Conservation (phyloP, 64 coral and sea anemone species). For the Acropora tenuis region DNA sequence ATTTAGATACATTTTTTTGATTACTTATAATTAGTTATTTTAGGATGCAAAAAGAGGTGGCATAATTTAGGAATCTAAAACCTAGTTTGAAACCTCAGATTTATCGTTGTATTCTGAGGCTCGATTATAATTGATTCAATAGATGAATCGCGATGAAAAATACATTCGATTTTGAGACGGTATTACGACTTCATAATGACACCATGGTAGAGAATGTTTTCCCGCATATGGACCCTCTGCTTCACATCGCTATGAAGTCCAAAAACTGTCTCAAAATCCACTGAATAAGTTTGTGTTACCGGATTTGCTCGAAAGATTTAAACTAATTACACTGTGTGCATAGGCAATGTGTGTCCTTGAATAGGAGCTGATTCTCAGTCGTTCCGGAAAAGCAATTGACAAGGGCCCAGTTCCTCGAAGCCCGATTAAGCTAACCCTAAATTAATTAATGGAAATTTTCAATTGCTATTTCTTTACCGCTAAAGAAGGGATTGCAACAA, state of each 20-base stretch:
- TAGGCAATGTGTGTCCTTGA: conserved; percentile 32
- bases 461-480: too few relatives aligned
- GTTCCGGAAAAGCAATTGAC: conserved; percentile 32
- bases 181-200: conserved; percentile 32
- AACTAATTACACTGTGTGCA: conserved; percentile 3
- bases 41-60: conserved; percentile 27
- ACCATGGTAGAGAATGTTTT: conserved; percentile 37
- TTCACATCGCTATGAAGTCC: conserved; percentile 2
- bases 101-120: conserved; percentile 31
- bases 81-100: conserved; percentile 24
- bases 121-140: neutral
- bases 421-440: too few relatives aligned
- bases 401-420: too few relatives aligned
- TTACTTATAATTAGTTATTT: conserved; percentile 36
- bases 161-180: conserved; percentile 22
- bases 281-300: neutral
- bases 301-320: neutral
- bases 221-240: conserved; percentile 2
- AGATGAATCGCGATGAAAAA: neutral
- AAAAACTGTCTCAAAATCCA: neutral
- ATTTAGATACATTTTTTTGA: conserved; percentile 24
- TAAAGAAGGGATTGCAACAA: too few relatives aligned
- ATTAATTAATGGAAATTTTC: too few relatives aligned
- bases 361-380: conserved; percentile 66
- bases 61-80: conserved; percentile 12